Evolutionary conservation across 2,113 vertebrate genomes (phyloP).

Genomic region (Peromyscus maniculatus): DNA sequence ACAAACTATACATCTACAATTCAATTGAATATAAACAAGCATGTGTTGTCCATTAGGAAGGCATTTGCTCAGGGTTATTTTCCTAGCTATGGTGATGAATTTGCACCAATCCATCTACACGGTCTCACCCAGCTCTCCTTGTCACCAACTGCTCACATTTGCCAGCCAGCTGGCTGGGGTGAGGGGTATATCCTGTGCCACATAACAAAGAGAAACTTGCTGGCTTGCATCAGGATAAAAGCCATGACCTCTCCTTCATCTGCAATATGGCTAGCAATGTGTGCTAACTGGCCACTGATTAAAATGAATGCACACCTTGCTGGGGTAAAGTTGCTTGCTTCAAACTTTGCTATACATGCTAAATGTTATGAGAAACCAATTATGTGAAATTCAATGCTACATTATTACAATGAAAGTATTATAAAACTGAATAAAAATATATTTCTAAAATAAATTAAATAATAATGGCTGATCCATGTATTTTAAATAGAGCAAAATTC

Average conservation of each 20-base stretch:
- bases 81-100: slow-evolving; percentile 80
- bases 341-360: slow-evolving; percentile 22
- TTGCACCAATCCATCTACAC: slow-evolving; percentile 80
- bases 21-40: slow-evolving; percentile 76
- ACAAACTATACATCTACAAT: slow-evolving; percentile 60
- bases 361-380: slow-evolving; percentile 35
- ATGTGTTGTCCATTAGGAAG: slow-evolving; percentile 80
- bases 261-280: slow-evolving; percentile 35
- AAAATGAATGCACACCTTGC: slow-evolving; percentile 63
- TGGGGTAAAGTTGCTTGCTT: slow-evolving; percentile 21
- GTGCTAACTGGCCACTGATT: slow-evolving; percentile 36
- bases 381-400: slow-evolving; percentile 63
- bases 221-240: slow-evolving; percentile 41
- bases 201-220: slow-evolving; percentile 65
- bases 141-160: slow-evolving; percentile 82
- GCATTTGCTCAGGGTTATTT: slow-evolving; percentile 80
- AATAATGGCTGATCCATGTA: slow-evolving; percentile 9
- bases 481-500: slow-evolving; percentile 17
- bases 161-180: slow-evolving; percentile 75
- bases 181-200: slow-evolving; percentile 37
- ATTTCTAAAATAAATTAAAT: not conserved
- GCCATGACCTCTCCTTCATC: slow-evolving; percentile 57
- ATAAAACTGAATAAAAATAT: slow-evolving; percentile 9
- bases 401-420: slow-evolving; percentile 54
- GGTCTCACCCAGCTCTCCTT: slow-evolving; percentile 75